Base-by-base conservation (phyloP, 2,888 invertebrate species). In the Eumacrocentrus americanus region DNA sequence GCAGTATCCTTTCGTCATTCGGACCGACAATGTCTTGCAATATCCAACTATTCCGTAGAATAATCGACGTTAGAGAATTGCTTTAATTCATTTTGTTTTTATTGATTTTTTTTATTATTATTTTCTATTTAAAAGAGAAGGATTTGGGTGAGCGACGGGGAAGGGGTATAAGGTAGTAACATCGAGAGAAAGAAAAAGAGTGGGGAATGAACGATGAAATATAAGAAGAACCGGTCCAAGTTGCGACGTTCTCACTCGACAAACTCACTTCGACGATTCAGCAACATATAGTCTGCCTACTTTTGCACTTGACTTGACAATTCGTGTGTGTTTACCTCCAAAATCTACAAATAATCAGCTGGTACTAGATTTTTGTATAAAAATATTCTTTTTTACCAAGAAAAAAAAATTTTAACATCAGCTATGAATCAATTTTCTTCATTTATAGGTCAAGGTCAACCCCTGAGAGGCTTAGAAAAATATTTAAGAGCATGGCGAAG, bases 191-290 rank as follows among this genome's bases (percentile, higher is more conserved):
- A 29, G 29, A 29, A 29, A 29, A 29, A 29, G 29, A 29, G 29
- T 29, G 75, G 73, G 46, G n/a, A 14, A 51, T 34, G 34, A 38
- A 65, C 61, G 54, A 35, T 29, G 56, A 61, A 67, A 72, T 77
- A 77, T 77, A 77, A 75, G 68, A 69, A 72, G 75, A 77, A 77
- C 77, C 77, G 77, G 77, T 77, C 75, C 73, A 71, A 69, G 72
- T 68, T 63, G 67, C 66, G 67, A 67, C 66, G 67, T 73, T 75
- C 70, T 70, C 72, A 75, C 73, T 76, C 70, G 56, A 61, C 61
- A 65, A 60, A 63, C 57, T 68, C 72, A 72, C 70, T 66, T 66
- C 70, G 68, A 66, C 70, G 66, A 64, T 62, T 60, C 61, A 50
- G 60, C 47, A 52, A 14, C 51, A 40, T 29, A 50, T 48, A 38